Evolutionary conservation across 1,140 invertebrate species (phyloP), one percentile per base, ranked within the genome.

Genomic region (Camponotus vicinus): DNA sequence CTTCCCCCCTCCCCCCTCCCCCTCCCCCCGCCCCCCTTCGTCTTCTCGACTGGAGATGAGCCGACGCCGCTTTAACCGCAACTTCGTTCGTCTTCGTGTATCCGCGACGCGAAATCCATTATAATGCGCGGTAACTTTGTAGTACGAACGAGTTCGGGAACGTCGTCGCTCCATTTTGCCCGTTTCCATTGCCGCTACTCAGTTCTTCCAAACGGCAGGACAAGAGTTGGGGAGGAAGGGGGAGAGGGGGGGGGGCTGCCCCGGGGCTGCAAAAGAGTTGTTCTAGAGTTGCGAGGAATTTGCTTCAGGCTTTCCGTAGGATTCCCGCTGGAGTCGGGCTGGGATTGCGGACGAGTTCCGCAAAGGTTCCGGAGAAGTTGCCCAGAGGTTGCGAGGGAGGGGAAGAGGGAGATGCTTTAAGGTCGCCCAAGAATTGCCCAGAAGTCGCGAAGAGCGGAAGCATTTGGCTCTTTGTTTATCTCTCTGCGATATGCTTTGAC

Each of bases 31-130:
- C 45, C 1, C 3, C 42, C 42, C 42, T 4, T 7, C 42, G 42
- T 3, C 45, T 49, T 49, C 45, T 49, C 45, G 49, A 52, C 49
- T 52, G 21, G 32, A 13, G 6, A 18, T 0, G 61, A 27, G 77
- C 11, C n/a, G 27, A n/a, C 8, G 66, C 67, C 32, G 85, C 55
- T 84, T 76, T 73, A 85, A 89, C 83, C 82, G 78, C 83, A 91
- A 91, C 87, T 91, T 91, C 71, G 89, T 87, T 90, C 89, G 79
- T 57, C 42, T 84, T 79, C 78, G 69, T 66, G 76, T 76, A 87
- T 71, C 75, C 49, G 66, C 70, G 27, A 63, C 78, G 78, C 55
- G 55, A 71, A 77, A 85, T 89, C 85, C 87, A 91, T 91, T 91
- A 91, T 86, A 89, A 91, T 85, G 71, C 32, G 67, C 67, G 40